These are phyloP conservation scores for Seira ritae DNA, from an alignment of 2,888 invertebrate genomes.

Conservation along the genomic window DNA sequence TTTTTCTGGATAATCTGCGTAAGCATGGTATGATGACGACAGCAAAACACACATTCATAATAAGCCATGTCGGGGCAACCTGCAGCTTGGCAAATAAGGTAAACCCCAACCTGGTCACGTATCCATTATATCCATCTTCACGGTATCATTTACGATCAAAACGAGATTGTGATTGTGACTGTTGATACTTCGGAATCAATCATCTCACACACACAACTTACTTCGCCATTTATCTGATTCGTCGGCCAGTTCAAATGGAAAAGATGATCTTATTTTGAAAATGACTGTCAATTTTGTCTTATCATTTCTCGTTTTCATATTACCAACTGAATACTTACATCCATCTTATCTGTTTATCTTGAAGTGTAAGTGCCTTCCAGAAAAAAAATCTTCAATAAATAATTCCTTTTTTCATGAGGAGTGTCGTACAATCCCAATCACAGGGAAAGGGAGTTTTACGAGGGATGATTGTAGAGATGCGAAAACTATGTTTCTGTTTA, in stretches of 20 bases:
- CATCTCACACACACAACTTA: background rate
- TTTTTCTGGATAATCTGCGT: background rate
- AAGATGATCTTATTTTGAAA: background rate
- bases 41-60: background rate
- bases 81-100: background rate
- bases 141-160: background rate
- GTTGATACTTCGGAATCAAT: constrained; percentile 3
- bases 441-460: background rate
- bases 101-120: background rate
- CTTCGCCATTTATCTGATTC: background rate
- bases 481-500: background rate
- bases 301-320: background rate
- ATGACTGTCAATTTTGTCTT: constrained; percentile 4
- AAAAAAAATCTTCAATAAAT: constrained; percentile 3
- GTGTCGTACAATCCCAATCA: too few species aligned
- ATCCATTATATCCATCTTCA: background rate
- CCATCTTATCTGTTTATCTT: background rate
- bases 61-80: background rate
- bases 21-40: background rate
- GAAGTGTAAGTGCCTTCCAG: constrained; percentile 3
- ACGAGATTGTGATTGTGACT: background rate
- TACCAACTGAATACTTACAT: too few species aligned
- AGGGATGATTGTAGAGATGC: constrained; percentile 6
- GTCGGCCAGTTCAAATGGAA: background rate
- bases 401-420: constrained; percentile 1